Evolutionary conservation across 2,797 vertebrate species (phyloP).

Genomic region (Poeciliopsis infans): DNA sequence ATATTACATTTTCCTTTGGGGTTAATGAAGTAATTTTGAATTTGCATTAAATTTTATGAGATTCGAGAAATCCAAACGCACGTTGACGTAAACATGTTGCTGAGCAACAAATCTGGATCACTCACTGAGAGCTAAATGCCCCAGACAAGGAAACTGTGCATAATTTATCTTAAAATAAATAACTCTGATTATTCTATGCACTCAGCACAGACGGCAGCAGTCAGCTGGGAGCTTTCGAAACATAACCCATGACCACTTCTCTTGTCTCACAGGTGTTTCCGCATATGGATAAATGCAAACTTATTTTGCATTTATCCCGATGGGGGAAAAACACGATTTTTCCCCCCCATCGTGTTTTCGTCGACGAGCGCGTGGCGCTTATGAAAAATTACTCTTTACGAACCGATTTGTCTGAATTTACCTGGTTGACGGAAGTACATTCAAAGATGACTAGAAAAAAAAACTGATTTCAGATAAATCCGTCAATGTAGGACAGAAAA

Average conservation of each 20-base stretch:
- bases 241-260: conserved; percentile 17
- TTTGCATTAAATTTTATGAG: not conserved
- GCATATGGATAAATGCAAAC: not conserved
- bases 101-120: not conserved
- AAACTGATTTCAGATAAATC: not conserved
- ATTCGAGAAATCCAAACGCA: not conserved
- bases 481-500: not conserved
- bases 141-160: not conserved
- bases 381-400: not conserved
- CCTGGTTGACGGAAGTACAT: not conserved
- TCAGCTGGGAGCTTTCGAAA: conserved; percentile 6
- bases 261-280: conserved; percentile 30
- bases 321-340: too few species aligned
- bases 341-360: not conserved
- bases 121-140: not conserved
- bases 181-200: too few species aligned
- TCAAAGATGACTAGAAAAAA: not conserved
- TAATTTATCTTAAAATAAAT: not conserved
- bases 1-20: too few species aligned
- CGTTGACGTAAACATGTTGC: not conserved
- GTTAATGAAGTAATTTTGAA: too few species aligned
- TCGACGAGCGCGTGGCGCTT: not conserved
- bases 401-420: not conserved
- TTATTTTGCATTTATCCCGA: too few species aligned
- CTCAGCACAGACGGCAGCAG: not conserved